Evolutionary conservation across 2,113 vertebrate genomes (phyloP), one percentile per base, ranked within the genome.

Genomic region (Lepisosteus osseus): DNA sequence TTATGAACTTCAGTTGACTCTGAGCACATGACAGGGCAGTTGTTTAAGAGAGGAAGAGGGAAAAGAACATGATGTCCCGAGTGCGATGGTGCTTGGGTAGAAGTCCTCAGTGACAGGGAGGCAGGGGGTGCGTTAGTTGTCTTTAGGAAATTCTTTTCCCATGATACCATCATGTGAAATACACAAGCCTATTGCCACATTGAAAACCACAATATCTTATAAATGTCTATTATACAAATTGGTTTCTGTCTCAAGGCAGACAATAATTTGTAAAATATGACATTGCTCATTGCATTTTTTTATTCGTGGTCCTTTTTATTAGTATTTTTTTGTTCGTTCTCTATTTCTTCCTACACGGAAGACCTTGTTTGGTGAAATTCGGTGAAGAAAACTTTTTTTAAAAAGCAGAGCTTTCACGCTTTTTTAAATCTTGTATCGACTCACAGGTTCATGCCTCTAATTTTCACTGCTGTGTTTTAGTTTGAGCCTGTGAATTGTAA

Each of bases 191-290:
- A 68, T 43, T 9, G 47, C 51, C 12, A 13, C 43, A 14, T 43
- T 45, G 15, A 41, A 73, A 69, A 69, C 72, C 72, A 74, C 72
- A 69, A 54, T 66, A 17, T 74, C 57, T 69, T 69, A 6, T 15
- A 65, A 74, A 74, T 57, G 67, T 56, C 72, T 51, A 4, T 56
- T 59, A 55, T 69, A 74, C 72, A 69, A 74, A 74, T 74, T 74
- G 67, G 66, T 68, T 67, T 74, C 59, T 63, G 67, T 69, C 67
- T 68, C 64, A 17, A 14, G 61, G 55, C 67, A 56, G 67, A 63
- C 63, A 69, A 69, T 74, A 55, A 74, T 74, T 74, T 69, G 67
- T 74, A 74, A 68, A 68, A 68, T 65, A 74, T 74, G 72, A 69
- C 59, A 56, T 69, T 69, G 41, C 59, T 41, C 29, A 29, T 29